Conservation (phyloP, 2,113 vertebrate species). For the Anoplopoma fimbria region DNA sequence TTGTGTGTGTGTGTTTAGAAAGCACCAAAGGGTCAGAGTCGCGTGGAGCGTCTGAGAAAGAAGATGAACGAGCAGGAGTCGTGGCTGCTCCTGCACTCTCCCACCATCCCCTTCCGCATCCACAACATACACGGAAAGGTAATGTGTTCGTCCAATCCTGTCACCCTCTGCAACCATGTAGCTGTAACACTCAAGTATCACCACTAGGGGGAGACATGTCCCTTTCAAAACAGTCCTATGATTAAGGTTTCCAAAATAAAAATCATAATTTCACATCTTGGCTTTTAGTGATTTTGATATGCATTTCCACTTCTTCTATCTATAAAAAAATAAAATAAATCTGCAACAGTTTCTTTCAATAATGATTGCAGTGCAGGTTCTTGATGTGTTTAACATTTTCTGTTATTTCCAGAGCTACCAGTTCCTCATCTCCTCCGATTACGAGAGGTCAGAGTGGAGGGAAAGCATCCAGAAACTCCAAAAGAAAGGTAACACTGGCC, state of each 20-base stretch:
- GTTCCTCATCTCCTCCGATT: constrained; percentile 96
- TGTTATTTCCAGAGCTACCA: constrained; percentile 88
- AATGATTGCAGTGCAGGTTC: neutral
- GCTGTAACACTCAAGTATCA: neutral
- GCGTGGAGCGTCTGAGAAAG: constrained; percentile 96
- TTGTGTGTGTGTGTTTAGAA: constrained; percentile 83
- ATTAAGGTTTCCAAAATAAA: neutral
- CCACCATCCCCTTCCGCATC: constrained; percentile 96
- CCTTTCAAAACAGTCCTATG: neutral
- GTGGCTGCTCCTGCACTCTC: constrained; percentile 93
- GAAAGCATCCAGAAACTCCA: constrained; percentile 97
- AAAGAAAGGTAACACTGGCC: constrained; percentile 88
- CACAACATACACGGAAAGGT: constrained; percentile 98
- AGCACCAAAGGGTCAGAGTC: constrained; percentile 93
- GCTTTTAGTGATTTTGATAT: neutral
- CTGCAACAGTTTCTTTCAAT: neutral
- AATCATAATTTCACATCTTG: neutral
- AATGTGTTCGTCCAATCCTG: neutral
- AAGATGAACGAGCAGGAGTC: constrained; percentile 99
- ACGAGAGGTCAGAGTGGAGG: constrained; percentile 96
- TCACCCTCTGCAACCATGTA: neutral
- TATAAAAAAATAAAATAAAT: neutral
- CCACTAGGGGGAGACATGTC: constrained; percentile 75
- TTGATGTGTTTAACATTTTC: neutral
- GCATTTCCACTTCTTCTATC: neutral